Percentiles rank a stretch among this genome's conserved stretches.
phyloP scores from a whole-genome alignment of 2,113 vertebrate species.

The Scytalopus superciliaris region DNA sequence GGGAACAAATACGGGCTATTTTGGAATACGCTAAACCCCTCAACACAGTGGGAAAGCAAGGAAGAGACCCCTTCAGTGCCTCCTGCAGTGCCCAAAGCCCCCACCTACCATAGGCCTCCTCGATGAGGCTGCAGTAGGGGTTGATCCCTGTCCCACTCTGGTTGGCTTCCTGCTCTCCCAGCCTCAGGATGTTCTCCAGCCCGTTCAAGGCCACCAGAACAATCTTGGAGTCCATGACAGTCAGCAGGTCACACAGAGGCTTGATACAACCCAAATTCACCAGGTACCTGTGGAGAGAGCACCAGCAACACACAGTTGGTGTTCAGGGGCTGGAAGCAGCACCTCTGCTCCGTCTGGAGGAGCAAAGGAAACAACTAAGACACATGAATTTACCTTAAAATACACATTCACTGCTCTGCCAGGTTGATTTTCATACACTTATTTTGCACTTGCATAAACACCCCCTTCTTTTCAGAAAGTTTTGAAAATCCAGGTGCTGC shows the following conservation, averaged over 20 bases:
- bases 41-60: not conserved
- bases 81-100: not conserved
- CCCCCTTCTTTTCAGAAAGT: not conserved
- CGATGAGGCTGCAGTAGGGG: slow-evolving; percentile 95
- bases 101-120: slow-evolving; percentile 90
- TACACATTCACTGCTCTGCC: not conserved
- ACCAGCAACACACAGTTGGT: not conserved
- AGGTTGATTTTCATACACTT: not conserved
- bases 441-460: not conserved
- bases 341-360: not conserved
- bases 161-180: slow-evolving; percentile 95
- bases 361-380: not conserved
- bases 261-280: slow-evolving; percentile 96
- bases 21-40: not conserved
- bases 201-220: slow-evolving; percentile 95
- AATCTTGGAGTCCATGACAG: slow-evolving; percentile 98
- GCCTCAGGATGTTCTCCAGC: slow-evolving; percentile 93
- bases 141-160: slow-evolving; percentile 88
- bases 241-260: slow-evolving; percentile 93
- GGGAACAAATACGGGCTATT: accelerated
- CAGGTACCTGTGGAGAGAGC: slow-evolving; percentile 80
- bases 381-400: not conserved
- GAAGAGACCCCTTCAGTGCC: not conserved
- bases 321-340: not conserved
- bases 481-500: not conserved